Evolutionary conservation across 2,888 invertebrate genomes (phyloP).

Genomic region (Ypsolopha sequella): DNA sequence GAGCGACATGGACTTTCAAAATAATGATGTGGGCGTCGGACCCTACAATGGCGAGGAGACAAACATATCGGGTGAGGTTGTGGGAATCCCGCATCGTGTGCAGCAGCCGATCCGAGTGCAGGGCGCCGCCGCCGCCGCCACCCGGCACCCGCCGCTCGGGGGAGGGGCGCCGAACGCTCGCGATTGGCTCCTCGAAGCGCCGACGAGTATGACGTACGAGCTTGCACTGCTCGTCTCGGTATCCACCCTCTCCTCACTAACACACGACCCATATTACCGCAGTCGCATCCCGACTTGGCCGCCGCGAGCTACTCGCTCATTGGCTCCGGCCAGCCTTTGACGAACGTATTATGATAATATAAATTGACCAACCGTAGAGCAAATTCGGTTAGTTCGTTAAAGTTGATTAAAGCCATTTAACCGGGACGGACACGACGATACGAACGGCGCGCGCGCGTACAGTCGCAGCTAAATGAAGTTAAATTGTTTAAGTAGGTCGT

Average conservation of each 20-base stretch:
- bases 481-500: constrained; percentile 54
- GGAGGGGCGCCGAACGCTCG: background rate
- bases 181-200: background rate
- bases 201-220: background rate
- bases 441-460: constrained; percentile 61
- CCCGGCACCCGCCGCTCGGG: constrained; percentile 10
- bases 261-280: background rate
- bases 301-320: constrained; percentile 11
- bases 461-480: constrained; percentile 57
- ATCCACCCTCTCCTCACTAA: background rate
- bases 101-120: constrained; percentile 18
- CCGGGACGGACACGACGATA: constrained; percentile 61
- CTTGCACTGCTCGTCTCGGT: background rate
- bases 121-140: constrained; percentile 12
- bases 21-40: constrained; percentile 66
- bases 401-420: constrained; percentile 72
- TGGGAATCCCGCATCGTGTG: constrained; percentile 64
- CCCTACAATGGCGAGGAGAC: constrained; percentile 47
- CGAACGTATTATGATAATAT: constrained; percentile 65
- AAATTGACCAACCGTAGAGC: constrained; percentile 70
- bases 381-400: constrained; percentile 71
- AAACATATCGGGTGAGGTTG: constrained; percentile 51
- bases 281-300: constrained; percentile 12
- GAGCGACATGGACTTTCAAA: constrained; percentile 53
- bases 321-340: constrained; percentile 18